phyloP scores from a whole-genome alignment of 2,797 vertebrate genomes.

The Silurus aristotelis region DNA sequence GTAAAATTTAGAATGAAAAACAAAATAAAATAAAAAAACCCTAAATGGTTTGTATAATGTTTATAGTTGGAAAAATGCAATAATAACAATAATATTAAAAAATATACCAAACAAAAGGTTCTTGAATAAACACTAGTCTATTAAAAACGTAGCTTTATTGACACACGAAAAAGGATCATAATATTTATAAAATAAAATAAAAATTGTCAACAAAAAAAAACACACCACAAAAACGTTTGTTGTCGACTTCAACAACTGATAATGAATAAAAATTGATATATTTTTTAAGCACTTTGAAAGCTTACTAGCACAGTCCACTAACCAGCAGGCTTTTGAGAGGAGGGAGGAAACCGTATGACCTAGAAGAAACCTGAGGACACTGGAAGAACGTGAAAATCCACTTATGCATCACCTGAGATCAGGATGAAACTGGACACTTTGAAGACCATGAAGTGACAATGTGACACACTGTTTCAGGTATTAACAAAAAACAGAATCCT shows the following conservation, averaged over 20 bases:
- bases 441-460: background rate
- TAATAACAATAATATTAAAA: no score
- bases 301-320: no score
- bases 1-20: background rate
- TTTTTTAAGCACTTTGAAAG: no score
- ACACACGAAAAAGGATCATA: background rate
- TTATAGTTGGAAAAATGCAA: no score
- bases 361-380: background rate
- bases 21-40: background rate
- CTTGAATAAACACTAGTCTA: background rate
- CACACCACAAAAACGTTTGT: background rate
- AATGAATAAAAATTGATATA: background rate
- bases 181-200: no score
- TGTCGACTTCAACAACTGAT: background rate
- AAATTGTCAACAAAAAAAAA: background rate
- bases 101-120: background rate
- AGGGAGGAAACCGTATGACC: no score
- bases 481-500: no score
- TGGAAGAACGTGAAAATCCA: background rate
- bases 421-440: background rate
- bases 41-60: no score
- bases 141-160: background rate
- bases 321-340: no score
- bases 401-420: background rate
- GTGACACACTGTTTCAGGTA: no score